Percentiles rank a stretch among this genome's conserved stretches.
Conservation (phyloP, 2,888 invertebrate species). For the Dryocosmus kuriphilus region DNA sequence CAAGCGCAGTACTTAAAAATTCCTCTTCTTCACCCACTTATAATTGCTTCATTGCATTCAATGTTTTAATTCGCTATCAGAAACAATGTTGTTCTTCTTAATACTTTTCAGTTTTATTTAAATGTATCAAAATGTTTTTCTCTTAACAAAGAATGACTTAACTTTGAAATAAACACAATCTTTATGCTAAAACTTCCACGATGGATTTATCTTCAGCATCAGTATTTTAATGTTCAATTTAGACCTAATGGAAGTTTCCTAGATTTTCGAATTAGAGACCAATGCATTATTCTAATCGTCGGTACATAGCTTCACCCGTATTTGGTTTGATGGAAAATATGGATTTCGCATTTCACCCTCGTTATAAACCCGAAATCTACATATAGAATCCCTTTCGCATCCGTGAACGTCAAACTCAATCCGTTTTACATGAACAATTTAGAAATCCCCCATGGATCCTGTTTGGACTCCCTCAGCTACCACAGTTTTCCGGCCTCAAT, state of each 20-base stretch:
- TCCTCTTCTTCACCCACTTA: background rate
- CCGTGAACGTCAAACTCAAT: background rate
- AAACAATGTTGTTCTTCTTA: too few relatives aligned
- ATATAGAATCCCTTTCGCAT: background rate
- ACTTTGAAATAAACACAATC: background rate
- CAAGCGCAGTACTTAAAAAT: conserved; percentile 7
- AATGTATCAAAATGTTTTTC: background rate
- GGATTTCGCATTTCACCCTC: background rate
- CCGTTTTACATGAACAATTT: conserved; percentile 6
- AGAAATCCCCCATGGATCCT: background rate
- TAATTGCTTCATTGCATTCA: too few relatives aligned
- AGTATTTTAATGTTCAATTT: background rate
- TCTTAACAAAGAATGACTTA: background rate
- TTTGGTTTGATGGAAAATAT: background rate
- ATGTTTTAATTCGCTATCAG: too few relatives aligned
- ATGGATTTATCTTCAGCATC: background rate
- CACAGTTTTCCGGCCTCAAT: background rate
- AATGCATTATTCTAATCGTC: background rate
- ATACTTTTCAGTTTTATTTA: too few relatives aligned
- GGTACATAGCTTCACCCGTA: background rate
- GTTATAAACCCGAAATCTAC: background rate
- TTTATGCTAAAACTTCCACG: background rate
- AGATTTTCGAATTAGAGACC: background rate
- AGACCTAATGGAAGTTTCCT: background rate
- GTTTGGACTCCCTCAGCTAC: background rate